Evolutionary conservation across 2,888 invertebrate genomes (phyloP), one percentile per base, ranked within the genome.

Genomic region (Luperina testacea): DNA sequence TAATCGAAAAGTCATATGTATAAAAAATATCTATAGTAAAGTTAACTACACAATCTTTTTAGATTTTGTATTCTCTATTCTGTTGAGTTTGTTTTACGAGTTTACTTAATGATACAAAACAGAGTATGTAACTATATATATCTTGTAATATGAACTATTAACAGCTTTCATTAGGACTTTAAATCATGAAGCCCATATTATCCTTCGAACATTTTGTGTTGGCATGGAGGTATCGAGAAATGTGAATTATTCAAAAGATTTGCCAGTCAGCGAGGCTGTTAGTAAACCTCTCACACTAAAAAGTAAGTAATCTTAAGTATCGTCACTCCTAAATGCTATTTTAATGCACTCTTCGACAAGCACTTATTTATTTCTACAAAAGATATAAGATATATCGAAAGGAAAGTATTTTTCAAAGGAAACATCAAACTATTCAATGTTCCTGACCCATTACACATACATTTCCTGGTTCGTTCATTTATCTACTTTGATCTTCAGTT

Each of bases 401-500:
- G 32, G n/a, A 11, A 72, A 73, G 57, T 27, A 57, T 67, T 68
- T 64, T 9, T 72, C 68, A 70, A 72, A 72, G 45, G 70, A 80
- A 72, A 75, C 59, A 72, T 79, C 61, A 67, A 57, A 80, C 69
- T 72, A 42, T 78, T 80, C 71, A 76, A 76, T 63, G 65, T 78
- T 70, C 42, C 51, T 76, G 83, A 83, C 78, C 75, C 78, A 78
- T 85, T 82, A 78, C 64, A 72, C 72, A 64, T 65, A 78, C 74
- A 80, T 85, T 80, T 65, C 27, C 64, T 65, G 38, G 24, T 48
- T 15, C 11, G 11, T 75, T 64, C 51, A 69, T 69, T 53, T 72
- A 51, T 72, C 8, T 72, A 64, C 42, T 59, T 69, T 67, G 57
- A 72, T 64, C 1, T 67, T 48, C 15, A n/a, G 68, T 77, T 69